phyloP scores from a whole-genome alignment of 2,113 vertebrate species.

The Lepus europaeus region DNA sequence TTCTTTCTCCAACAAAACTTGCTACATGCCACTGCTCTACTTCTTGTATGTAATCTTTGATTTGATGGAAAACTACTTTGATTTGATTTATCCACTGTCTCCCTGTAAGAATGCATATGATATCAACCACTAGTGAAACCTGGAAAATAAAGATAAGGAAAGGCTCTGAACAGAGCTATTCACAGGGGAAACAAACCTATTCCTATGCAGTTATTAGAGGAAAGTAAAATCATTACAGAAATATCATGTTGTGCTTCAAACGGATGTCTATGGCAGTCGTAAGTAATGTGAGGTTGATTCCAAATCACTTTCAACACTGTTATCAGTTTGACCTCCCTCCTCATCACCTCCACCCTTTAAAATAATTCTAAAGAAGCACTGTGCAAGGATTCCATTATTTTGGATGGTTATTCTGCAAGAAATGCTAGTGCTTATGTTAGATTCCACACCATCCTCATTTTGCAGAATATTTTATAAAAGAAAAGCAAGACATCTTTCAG shows the following conservation, averaged over 20 bases:
- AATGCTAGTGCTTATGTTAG: not conserved
- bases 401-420: conserved; percentile 52
- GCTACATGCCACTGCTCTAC: conserved; percentile 54
- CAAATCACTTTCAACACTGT: conserved; percentile 69
- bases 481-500: conserved; percentile 52
- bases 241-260: conserved; percentile 69
- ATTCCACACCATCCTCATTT: not conserved
- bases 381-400: conserved; percentile 55
- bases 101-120: conserved; percentile 78
- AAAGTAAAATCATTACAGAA: conserved; percentile 73
- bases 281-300: conserved; percentile 50
- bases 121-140: conserved; percentile 83
- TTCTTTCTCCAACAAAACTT: conserved; percentile 57
- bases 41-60: conserved; percentile 69
- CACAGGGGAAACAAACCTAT: conserved; percentile 82
- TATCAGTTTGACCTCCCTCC: conserved; percentile 71
- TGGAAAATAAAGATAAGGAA: conserved; percentile 89
- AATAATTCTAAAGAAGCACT: conserved; percentile 68
- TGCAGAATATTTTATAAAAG: not conserved
- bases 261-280: conserved; percentile 63
- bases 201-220: conserved; percentile 73
- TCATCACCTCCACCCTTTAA: conserved; percentile 57
- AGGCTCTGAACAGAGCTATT: conserved; percentile 78
- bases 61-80: conserved; percentile 77
- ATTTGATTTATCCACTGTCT: conserved; percentile 79